Conservation (phyloP, 2,113 vertebrate genomes). For the Acrocephalus arundinaceus region DNA sequence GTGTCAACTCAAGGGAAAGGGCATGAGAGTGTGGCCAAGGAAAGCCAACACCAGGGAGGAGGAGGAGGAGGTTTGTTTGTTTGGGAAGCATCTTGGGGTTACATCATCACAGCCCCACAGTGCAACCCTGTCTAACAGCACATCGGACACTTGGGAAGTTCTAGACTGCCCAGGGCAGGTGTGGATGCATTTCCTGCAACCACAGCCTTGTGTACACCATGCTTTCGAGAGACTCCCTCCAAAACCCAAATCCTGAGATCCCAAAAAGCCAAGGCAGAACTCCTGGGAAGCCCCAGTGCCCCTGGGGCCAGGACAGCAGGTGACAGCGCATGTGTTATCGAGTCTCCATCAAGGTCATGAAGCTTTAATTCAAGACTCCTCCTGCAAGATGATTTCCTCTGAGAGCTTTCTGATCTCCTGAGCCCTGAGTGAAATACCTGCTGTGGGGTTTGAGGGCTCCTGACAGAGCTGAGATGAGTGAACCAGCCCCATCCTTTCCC, state of each 20-base stretch:
- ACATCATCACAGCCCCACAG: neutral
- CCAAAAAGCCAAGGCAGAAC: neutral
- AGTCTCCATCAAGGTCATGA: neutral
- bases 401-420: neutral
- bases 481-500: neutral
- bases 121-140: neutral
- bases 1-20: neutral
- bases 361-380: neutral
- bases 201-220: neutral
- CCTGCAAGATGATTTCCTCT: neutral
- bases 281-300: neutral
- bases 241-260: neutral
- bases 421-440: neutral
- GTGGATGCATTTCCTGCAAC: neutral
- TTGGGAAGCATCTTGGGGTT: neutral
- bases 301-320: neutral
- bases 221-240: neutral
- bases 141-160: neutral
- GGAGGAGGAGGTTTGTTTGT: neutral
- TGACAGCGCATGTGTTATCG: accelerated
- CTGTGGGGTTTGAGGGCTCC: neutral
- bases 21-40: neutral
- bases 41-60: neutral
- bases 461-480: neutral
- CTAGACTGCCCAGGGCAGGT: neutral